Base-by-base conservation (phyloP, 2,888 invertebrate species). In the Pomacea canaliculata region DNA sequence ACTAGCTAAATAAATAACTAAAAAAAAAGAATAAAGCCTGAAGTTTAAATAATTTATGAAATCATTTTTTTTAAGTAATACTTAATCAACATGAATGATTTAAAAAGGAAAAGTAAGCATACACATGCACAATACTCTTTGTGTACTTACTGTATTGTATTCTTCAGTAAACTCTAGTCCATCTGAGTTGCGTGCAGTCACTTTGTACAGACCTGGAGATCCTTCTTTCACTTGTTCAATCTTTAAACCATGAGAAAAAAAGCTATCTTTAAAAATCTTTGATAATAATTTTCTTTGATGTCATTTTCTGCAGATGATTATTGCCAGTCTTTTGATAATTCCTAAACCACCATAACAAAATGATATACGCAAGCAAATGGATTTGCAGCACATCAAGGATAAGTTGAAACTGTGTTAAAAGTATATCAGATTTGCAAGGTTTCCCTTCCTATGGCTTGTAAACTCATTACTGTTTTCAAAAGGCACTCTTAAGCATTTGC, bases 201-300 rank as follows among this genome's bases (percentile, higher is more conserved):
- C 92, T 79, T 83, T 84, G 74, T 88, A 85, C 19, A 79, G 84
- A 5, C 91, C 91, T 18, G 92, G 91, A 37, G 80, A 79, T 16
- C 90, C 91, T 13, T 87, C 89, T 79, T 91, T 87, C 4, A 79
- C 91, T 83, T 95, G 95, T 89, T 95, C 95, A 7, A 97, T 85
- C 91, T 91, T 75, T 13, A 81, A 82, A 74, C 37, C 37, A 63
- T 48, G 48, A 71, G 59, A 18, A 51, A 46, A 68, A 19, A 68
- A 23, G 23, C 10, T 63, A 10, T 23, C 2, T 56, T 10, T 56
- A 56, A 16, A 56, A 56, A 56, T 56, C 51, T 56, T 56, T 56
- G 16, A 7, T 56, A 16, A 7, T 56, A 4, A 56, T 37, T 1
- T 37, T 37, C 37, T 37, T 3, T 37, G 37, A 37, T 37, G 5